Evolutionary conservation across 2,797 vertebrate species (phyloP).

Genomic region (Scolopax bukidnonensis): DNA sequence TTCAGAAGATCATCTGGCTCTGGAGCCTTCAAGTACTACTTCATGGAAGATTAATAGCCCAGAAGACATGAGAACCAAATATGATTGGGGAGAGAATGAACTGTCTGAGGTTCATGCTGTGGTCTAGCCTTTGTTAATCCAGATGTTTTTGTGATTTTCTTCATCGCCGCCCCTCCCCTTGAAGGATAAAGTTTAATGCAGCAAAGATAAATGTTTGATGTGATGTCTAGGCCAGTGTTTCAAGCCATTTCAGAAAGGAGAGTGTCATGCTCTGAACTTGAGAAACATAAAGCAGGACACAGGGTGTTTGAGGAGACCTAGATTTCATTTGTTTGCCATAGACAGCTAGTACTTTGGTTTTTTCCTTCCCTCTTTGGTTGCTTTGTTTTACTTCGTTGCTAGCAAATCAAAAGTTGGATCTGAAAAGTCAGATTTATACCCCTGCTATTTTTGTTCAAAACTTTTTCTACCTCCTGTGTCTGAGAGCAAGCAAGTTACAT

Average conservation of each 20-base stretch:
- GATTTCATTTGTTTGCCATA: neutral
- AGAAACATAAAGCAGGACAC: neutral
- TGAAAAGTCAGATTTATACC: constrained; percentile 34
- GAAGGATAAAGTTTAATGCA: constrained; percentile 7
- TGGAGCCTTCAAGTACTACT: neutral
- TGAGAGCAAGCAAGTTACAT: neutral
- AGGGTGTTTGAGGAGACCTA: neutral
- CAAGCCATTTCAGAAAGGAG: neutral
- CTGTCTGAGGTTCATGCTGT: neutral
- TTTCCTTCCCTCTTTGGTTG: neutral
- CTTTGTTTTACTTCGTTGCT: constrained; percentile 25
- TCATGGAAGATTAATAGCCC: neutral
- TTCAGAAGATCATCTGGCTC: neutral
- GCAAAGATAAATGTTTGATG: neutral
- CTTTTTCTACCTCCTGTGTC: neutral
- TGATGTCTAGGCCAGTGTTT: neutral
- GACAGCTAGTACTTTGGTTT: neutral
- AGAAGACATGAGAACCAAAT: neutral
- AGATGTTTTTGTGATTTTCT: neutral
- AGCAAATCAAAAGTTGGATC: constrained; percentile 5
- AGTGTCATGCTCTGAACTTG: neutral
- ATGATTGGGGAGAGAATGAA: neutral
- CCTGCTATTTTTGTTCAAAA: constrained; percentile 44
- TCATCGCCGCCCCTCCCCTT: neutral
- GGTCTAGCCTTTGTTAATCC: neutral